Percentiles rank a stretch among this genome's conserved stretches.
Conservation (phyloP, 2,888 invertebrate genomes). For the Cephus sareptanus region DNA sequence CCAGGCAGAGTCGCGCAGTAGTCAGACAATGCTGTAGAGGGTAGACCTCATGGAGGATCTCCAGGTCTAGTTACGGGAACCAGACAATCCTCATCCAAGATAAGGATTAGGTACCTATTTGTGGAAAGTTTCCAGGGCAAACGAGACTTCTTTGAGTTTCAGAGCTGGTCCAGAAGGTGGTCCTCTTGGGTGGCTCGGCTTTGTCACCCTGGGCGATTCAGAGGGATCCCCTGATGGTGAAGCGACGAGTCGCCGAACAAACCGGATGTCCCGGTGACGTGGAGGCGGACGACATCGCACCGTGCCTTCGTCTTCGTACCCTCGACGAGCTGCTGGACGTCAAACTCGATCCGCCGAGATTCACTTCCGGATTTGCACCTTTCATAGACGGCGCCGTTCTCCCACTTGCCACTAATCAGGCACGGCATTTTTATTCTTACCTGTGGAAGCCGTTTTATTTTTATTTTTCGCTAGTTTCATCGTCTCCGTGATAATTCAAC, state of each 20-base stretch:
- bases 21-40: neutral
- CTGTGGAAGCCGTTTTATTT: neutral
- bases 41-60: neutral
- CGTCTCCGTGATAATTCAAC: neutral
- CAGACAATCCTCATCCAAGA: neutral
- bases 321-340: conserved; percentile 80
- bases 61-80: no score
- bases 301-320: conserved; percentile 84
- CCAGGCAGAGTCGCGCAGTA: neutral
- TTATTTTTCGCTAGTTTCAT: conserved; percentile 4
- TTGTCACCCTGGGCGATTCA: conserved; percentile 93
- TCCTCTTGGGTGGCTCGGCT: conserved; percentile 90
- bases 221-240: conserved; percentile 83
- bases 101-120: neutral
- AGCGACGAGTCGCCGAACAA: conserved; percentile 83
- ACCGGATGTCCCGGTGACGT: conserved; percentile 87
- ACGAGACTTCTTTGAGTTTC: conserved; percentile 58
- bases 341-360: conserved; percentile 82
- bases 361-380: conserved; percentile 92
- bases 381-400: conserved; percentile 92
- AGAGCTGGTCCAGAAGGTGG: conserved; percentile 89
- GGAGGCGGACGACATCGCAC: conserved; percentile 84
- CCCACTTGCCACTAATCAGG: conserved; percentile 58
- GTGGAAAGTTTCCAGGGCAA: neutral
- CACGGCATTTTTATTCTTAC: conserved; percentile 13